A percentile compares a stretch with the other conserved stretches of the same genome.
phyloP scores from a whole-genome alignment of 1,140 invertebrate genomes.

The Drosophila repleta region DNA sequence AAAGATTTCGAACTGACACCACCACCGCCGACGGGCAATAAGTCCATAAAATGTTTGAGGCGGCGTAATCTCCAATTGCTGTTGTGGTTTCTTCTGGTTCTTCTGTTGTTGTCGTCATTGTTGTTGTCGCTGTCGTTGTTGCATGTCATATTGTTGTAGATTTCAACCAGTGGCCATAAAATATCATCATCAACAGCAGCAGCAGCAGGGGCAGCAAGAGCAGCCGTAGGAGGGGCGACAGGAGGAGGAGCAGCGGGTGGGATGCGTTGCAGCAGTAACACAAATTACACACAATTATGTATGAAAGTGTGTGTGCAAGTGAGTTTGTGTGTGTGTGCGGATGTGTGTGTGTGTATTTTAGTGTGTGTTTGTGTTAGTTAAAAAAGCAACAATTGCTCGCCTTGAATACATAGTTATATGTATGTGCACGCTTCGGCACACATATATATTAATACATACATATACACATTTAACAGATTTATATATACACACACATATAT shows the following conservation, averaged over 20 bases:
- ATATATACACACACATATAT: slow-evolving; percentile 4
- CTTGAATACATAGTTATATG: neutral
- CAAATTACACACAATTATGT: slow-evolving; percentile 27
- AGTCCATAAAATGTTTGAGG: slow-evolving; percentile 51
- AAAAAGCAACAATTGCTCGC: slow-evolving; percentile 31
- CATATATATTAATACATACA: slow-evolving; percentile 27
- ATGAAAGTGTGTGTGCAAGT: neutral
- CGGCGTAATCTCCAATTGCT: slow-evolving; percentile 43
- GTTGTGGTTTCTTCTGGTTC: neutral
- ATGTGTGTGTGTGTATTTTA: neutral
- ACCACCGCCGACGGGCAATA: slow-evolving; percentile 44
- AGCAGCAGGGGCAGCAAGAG: neutral
- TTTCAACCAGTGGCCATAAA: slow-evolving; percentile 40
- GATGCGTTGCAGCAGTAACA: slow-evolving; percentile 14
- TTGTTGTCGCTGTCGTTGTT: slow-evolving; percentile 11
- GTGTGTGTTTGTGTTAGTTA: slow-evolving; percentile 3
- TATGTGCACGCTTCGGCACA: neutral
- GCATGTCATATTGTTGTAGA: slow-evolving; percentile 28
- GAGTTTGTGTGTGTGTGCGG: neutral
- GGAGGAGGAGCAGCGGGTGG: slow-evolving; percentile 4
- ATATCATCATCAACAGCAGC: slow-evolving; percentile 33
- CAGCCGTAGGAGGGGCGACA: slow-evolving; percentile 22
- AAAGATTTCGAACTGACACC: slow-evolving; percentile 36
- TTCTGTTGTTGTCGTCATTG: neutral
- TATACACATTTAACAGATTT: slow-evolving; percentile 1